Evolutionary conservation across 1,140 invertebrate species (phyloP), one percentile per base, ranked within the genome.

Genomic region (Scaptomyza montana): DNA sequence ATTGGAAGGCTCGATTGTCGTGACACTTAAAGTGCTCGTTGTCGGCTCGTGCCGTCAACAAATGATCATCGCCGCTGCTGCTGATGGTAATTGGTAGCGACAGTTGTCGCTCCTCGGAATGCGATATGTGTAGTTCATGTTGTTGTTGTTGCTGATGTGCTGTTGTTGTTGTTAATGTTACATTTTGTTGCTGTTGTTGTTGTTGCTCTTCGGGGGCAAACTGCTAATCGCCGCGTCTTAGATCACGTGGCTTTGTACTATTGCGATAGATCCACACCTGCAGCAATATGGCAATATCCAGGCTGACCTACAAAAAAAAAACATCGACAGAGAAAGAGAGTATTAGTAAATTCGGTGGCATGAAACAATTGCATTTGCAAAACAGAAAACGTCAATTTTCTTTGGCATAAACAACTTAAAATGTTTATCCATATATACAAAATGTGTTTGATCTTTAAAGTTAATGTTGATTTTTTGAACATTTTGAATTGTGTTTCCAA

Each of bases 201-300:
- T 75, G 85, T 90, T 92, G 90, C 90, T 91, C 90, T 80, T 92
- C 90, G 91, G 91, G 91, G 91, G 91, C 91, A 92, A 92, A 94
- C 92, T 94, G 94, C 93, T 95, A 95, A 93, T 95, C 95, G 73
- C 94, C 94, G 86, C 95, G 93, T 59, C 93, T 94, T 59, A 93
- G 46, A 36, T 93, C 92, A 30, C 93, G 92, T 64, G 94, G 93
- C 75, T 94, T 94, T 28, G 93, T 93, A 77, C 94, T 95, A 66
- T 94, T 93, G 2, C 94, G 93, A 92, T 95, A 95, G 69, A 94
- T 85, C 93, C 94, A 95, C 47, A 95, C 95, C 93, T 95, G 93
- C 57, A 93, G 61, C 46, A 94, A 76, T 61, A 93, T 94, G 16
- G 93, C 91, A 45, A 93, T 69, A 74, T 93, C 93, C 61, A 93